Evolutionary conservation across 1,140 invertebrate species (phyloP).

Genomic region (Ceratina australensis): DNA sequence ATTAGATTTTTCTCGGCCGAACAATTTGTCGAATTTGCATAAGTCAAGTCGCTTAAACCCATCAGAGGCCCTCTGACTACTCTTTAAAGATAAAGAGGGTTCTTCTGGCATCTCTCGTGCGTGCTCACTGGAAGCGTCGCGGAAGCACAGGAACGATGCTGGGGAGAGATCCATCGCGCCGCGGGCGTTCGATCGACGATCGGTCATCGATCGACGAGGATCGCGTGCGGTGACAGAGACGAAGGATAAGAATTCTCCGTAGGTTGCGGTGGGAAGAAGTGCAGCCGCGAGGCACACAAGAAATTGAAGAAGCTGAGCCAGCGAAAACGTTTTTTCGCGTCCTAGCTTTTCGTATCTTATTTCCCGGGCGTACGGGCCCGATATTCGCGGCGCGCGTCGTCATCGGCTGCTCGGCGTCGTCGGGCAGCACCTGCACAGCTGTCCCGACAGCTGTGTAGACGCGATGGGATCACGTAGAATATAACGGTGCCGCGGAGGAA

Average conservation of each 20-base stretch:
- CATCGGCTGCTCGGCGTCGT: not conserved
- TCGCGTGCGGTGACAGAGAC: slow-evolving; percentile 32
- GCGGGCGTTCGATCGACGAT: slow-evolving; percentile 8
- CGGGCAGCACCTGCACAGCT: slow-evolving; percentile 34
- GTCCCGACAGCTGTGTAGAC: slow-evolving; percentile 59
- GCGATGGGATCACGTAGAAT: slow-evolving; percentile 62
- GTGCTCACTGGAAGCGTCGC: not conserved
- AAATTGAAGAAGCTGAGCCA: not conserved
- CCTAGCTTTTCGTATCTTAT: slow-evolving; percentile 20
- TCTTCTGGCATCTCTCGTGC: not conserved
- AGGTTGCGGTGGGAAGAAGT: not conserved
- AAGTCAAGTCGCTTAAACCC: too few species aligned
- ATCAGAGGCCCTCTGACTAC: too few species aligned
- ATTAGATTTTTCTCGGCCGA: too few species aligned
- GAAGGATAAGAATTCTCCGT: not conserved
- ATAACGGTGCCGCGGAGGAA: slow-evolving; percentile 63
- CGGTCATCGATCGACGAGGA: slow-evolving; percentile 48
- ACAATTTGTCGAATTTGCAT: too few species aligned
- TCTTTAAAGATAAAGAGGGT: too few species aligned
- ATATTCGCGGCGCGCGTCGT: too few species aligned
- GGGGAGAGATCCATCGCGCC: slow-evolving; percentile 21
- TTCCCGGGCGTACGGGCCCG: not conserved
- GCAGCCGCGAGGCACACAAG: not conserved
- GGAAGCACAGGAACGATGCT: not conserved
- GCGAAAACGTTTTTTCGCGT: not conserved